Base-by-base conservation (phyloP, 1,140 invertebrate genomes). In the Aphelenchoides fujianensis region DNA sequence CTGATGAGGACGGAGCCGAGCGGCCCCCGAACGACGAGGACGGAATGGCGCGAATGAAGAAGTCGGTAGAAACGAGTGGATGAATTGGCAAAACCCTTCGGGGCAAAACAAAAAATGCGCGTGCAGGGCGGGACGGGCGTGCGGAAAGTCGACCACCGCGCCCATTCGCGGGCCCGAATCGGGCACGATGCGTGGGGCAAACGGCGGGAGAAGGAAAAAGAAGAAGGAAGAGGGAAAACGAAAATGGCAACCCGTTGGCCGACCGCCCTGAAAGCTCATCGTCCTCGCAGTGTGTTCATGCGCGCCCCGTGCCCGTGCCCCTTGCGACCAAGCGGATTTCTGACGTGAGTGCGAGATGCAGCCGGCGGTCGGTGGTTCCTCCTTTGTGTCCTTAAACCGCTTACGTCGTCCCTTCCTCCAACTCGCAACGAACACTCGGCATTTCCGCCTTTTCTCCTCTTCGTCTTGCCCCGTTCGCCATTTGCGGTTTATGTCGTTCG, bases 61-160 rank as follows among this genome's bases (percentile, higher is more conserved):
- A 48, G 41, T 48, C 41, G 23, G 23, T 48, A 16, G 23, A 48
- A 48, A 23, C 23, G 12, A 48, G 41, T 48, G 41, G 41, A 48
- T 48, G 41, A 48, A 48, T 48, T 48, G 41, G 23, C 41, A 48
- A 48, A 48, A 48, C 41, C n/a, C 41, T 48, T 48, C 12, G 23
- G 41, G 41, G 12, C 41, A 48, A 48, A 48, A 48, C 41, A 48
- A 48, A 48, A 48, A 48, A 48, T 48, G 41, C 41, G 41, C 41
- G 41, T 48, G 12, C 12, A 23, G 23, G 41, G 12, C 23, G 12
- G 41, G 41, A 48, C 41, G 41, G n/a, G 23, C 41, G 41, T 48
- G 41, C 23, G 41, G 41, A 12, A n/a, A n/a, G 12, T 48, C 41
- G 23, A 23, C 41, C 41, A 48, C 12, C 41, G 41, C 12, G 23